Base-by-base conservation (phyloP, 2,113 vertebrate genomes). In the Tapirus terrestris region DNA sequence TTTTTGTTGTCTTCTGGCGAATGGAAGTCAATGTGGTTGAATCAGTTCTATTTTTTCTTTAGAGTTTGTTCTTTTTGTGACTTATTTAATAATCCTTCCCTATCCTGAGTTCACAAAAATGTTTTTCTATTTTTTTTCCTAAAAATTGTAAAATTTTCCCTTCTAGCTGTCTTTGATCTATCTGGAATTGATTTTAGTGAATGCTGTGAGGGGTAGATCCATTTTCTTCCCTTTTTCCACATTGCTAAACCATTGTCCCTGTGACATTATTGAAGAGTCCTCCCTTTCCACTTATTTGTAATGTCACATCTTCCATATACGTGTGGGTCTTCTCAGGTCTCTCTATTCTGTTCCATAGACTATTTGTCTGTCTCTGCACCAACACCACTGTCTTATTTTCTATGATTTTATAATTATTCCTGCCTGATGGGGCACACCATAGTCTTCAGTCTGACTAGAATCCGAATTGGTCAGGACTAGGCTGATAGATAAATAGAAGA, bases 361-460 rank as follows among this genome's bases (percentile, higher is more conserved):
- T n/a, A 3, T 91, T 82, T 94, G 51, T 67, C 93, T 9, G n/a
- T 39, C 20, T 73, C n/a, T 58, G 33, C 9, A 25, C 8, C 18
- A 45, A 43, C 45, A 39, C 20, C 84, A 51, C 4, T 25, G 18
- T 58, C 45, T 75, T 39, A 53, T 72, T 96, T 75, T 83, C 39
- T 60, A 45, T 17, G 33, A 60, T 23, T 87, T 95, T 20, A 51
- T 65, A 68, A 53, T 79, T 93, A 72, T 53, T 90, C 70, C 90
- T 92, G 9, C 58, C 67, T 97, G 45, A 20, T 80, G 53, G 70
- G 25, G 18, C 29, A 90, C 11, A 16, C 16, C 48, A 14, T 33
- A 27, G 23, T 91, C 87, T 96, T 94, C n/a, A 95, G 20, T 89
- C 36, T 43, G 73, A 48, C 4, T 91, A 72, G 48, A 94, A 79